Percentiles rank a stretch among this genome's conserved stretches.
Evolutionary conservation across 2,888 invertebrate species (phyloP).

Genomic region (Cosmia pyralina): DNA sequence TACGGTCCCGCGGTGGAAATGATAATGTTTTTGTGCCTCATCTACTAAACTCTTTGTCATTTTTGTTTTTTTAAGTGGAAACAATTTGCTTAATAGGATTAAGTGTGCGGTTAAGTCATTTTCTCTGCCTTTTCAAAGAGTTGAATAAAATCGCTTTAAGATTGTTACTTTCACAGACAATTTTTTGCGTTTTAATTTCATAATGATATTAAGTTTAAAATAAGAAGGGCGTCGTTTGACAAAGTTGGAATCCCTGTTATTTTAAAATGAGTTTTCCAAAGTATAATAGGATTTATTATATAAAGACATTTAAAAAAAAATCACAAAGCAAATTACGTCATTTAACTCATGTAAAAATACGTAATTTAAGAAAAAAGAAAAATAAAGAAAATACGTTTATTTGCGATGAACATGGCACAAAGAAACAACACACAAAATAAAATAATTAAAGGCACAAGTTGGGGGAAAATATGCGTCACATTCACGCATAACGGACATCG

Average conservation of each 20-base stretch:
- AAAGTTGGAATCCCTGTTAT: slow-evolving; percentile 19
- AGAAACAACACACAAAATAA: too few relatives aligned
- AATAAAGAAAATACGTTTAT: too few relatives aligned
- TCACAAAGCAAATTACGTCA: too few relatives aligned
- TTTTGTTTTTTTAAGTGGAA: slow-evolving; percentile 21
- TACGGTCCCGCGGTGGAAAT: slow-evolving; percentile 14
- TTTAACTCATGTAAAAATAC: neutral
- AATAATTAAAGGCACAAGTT: too few relatives aligned
- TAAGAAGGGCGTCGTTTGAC: slow-evolving; percentile 10
- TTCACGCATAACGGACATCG: too few relatives aligned
- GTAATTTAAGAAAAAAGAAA: too few relatives aligned
- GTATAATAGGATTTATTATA: too few relatives aligned
- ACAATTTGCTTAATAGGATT: slow-evolving; percentile 35
- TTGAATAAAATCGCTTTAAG: slow-evolving; percentile 5
- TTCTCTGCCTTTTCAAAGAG: slow-evolving; percentile 15
- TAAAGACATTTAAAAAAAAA: too few relatives aligned
- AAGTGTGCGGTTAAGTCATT: slow-evolving; percentile 12
- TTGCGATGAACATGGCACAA: too few relatives aligned
- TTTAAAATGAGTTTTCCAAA: too few relatives aligned
- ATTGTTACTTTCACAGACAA: slow-evolving; percentile 4
- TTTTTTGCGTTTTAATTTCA: slow-evolving; percentile 35
- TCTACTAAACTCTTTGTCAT: slow-evolving; percentile 16
- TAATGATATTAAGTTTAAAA: slow-evolving; percentile 39
- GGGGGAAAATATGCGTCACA: too few relatives aligned
- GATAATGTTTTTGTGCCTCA: slow-evolving; percentile 18